Percentiles rank a stretch among this genome's conserved stretches.
phyloP scores from a whole-genome alignment of 1,140 invertebrate species.

The Heliconius eleuchia region DNA sequence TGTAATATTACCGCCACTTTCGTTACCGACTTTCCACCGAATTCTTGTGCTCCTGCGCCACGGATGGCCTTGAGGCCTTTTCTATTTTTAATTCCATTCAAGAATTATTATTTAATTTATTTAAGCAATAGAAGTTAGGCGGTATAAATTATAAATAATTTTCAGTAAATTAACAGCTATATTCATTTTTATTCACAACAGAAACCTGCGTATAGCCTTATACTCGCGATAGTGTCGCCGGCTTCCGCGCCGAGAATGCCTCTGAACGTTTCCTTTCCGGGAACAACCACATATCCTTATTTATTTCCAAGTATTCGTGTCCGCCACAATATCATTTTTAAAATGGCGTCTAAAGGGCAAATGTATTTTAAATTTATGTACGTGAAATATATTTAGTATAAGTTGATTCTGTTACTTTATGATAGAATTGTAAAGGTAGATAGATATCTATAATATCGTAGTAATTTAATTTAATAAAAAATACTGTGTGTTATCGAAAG shows the following conservation, averaged over 20 bases:
- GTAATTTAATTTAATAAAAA: no score
- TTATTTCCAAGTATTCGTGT: slow-evolving; percentile 15
- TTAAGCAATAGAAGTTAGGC: neutral
- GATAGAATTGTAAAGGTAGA: no score
- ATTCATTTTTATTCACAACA: slow-evolving; percentile 4
- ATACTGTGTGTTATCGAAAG: no score
- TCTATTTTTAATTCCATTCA: no score
- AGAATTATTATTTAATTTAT: neutral
- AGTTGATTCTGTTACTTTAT: neutral
- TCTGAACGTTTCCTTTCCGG: slow-evolving; percentile 18
- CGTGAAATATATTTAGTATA: neutral
- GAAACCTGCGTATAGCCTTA: neutral
- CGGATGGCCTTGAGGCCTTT: no score
- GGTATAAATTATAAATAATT: neutral
- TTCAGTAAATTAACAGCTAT: neutral
- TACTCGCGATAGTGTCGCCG: slow-evolving; percentile 3
- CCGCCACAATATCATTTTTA: neutral
- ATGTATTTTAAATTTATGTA: neutral
- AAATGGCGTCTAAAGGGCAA: neutral
- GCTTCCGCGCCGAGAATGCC: slow-evolving; percentile 9
- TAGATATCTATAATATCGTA: no score
- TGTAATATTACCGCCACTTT: no score
- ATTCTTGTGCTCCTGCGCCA: no score
- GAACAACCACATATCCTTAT: slow-evolving; percentile 19
- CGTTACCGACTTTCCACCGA: no score